Conservation (phyloP, 2,113 vertebrate species). For the Chrysochloris asiatica region DNA sequence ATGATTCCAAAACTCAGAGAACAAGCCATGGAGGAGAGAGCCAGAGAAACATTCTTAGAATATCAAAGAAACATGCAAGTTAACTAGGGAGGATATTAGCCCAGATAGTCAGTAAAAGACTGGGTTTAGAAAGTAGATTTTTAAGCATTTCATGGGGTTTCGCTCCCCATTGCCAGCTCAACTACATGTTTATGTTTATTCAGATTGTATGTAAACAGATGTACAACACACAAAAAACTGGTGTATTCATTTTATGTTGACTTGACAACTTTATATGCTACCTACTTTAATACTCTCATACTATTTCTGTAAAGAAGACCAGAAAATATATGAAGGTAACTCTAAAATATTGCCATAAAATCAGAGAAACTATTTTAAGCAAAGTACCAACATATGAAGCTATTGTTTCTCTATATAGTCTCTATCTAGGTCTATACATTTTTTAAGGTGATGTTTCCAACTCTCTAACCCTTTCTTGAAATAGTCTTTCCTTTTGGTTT, state of each 20-base stretch:
- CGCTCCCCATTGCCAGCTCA: not conserved
- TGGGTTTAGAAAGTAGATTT: not conserved
- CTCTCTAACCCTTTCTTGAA: too few relatives aligned
- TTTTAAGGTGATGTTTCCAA: too few relatives aligned
- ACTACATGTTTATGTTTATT: not conserved
- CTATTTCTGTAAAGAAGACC: not conserved
- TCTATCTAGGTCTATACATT: too few relatives aligned
- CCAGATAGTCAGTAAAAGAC: not conserved
- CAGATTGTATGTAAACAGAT: not conserved
- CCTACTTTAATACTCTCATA: not conserved
- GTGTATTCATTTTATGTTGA: not conserved
- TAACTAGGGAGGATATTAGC: not conserved
- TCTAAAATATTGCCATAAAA: too few relatives aligned
- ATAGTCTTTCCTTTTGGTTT: too few relatives aligned
- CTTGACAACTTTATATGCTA: not conserved
- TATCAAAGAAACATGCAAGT: not conserved
- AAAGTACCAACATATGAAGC: too few relatives aligned
- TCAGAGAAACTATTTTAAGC: too few relatives aligned
- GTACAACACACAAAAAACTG: not conserved
- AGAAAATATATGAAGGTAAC: not conserved
- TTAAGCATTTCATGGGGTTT: not conserved
- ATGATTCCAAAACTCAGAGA: too few relatives aligned
- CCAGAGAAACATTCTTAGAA: not conserved
- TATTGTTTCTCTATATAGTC: too few relatives aligned
- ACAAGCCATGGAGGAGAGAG: too few relatives aligned